Conservation (phyloP, 2,888 invertebrate genomes). For the Habroteleia sp. region DNA sequence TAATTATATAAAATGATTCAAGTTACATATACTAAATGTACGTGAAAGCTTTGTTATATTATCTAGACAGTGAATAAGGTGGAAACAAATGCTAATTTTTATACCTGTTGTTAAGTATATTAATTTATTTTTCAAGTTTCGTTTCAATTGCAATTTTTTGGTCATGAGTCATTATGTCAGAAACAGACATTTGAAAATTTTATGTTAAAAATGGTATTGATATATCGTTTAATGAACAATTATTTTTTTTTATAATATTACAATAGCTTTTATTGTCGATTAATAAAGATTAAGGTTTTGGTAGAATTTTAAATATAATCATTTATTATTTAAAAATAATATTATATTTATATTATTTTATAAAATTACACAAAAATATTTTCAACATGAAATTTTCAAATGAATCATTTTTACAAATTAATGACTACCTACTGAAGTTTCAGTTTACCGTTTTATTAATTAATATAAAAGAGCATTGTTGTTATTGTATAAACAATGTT, state of each 20-base stretch:
- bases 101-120: background rate
- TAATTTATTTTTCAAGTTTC: background rate
- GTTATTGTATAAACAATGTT: constrained; percentile 43
- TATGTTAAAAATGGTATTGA: too few species aligned
- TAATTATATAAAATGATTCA: constrained; percentile 34
- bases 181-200: too few species aligned
- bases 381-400: too few species aligned
- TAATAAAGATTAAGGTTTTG: too few species aligned
- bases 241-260: too few species aligned
- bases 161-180: too few species aligned
- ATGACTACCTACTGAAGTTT: background rate
- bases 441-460: constrained; percentile 9
- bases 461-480: constrained; percentile 25
- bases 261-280: too few species aligned
- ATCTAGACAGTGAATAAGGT: constrained; percentile 18
- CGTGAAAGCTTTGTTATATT: constrained; percentile 46
- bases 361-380: too few species aligned
- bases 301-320: too few species aligned
- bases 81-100: background rate
- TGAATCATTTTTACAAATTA: background rate
- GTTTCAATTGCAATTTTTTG: background rate
- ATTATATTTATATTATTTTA: too few species aligned
- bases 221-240: too few species aligned
- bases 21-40: constrained; percentile 19
- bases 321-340: too few species aligned